Evolutionary conservation across 2,888 invertebrate species (phyloP).

Genomic region (Tetragonisca angustula): DNA sequence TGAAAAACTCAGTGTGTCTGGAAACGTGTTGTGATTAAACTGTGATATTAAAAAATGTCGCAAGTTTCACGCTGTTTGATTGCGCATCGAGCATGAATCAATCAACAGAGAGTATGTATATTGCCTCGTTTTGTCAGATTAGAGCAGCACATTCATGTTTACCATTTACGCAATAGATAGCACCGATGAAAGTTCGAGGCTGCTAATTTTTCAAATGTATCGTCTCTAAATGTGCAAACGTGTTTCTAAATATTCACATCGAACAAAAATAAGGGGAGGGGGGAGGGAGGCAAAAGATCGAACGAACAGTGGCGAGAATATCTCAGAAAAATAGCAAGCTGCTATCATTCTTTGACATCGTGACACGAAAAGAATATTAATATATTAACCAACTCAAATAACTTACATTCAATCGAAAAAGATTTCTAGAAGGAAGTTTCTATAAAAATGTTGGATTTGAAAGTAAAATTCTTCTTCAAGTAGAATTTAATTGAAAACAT

Average conservation of each 20-base stretch:
- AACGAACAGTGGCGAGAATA: not conserved
- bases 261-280: not conserved
- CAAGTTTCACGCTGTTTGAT: slow-evolving; percentile 7
- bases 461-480: not conserved
- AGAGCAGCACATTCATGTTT: not conserved
- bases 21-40: slow-evolving; percentile 17
- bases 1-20: slow-evolving; percentile 8
- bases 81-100: not conserved
- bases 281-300: not conserved
- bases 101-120: not conserved
- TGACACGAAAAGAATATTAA: slow-evolving; percentile 3
- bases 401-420: not conserved
- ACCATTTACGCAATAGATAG: slow-evolving; percentile 7
- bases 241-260: not conserved
- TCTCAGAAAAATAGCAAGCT: slow-evolving; percentile 1
- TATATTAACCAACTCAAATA: not conserved
- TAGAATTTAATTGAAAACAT: too few species aligned
- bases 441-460: not conserved
- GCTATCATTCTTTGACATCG: slow-evolving; percentile 4
- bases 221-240: slow-evolving; percentile 22
- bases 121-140: not conserved
- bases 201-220: not conserved
- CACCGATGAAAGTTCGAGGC: slow-evolving; percentile 8
- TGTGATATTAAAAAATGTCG: slow-evolving; percentile 38
- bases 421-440: not conserved